Conservation (phyloP, 2,888 invertebrate genomes). For the Yponomeuta malinellus region DNA sequence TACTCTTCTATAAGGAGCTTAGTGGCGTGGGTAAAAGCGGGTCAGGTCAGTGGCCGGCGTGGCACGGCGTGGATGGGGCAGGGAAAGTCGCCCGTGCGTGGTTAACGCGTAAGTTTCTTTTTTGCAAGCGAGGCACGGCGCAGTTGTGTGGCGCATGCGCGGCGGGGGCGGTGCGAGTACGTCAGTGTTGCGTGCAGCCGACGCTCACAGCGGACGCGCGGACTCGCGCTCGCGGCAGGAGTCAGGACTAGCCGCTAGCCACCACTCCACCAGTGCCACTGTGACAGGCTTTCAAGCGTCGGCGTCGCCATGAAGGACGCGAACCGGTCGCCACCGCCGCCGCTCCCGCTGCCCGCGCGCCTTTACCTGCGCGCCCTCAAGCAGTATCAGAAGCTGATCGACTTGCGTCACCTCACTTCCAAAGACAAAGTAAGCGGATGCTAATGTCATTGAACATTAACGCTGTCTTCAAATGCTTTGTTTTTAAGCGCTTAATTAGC, state of each 20-base stretch:
- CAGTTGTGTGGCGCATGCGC: constrained; percentile 45
- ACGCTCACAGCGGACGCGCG: constrained; percentile 74
- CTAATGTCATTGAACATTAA: neutral
- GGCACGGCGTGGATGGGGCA: constrained; percentile 25
- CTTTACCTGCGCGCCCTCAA: constrained; percentile 77
- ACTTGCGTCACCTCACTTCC: constrained; percentile 70
- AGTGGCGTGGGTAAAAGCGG: constrained; percentile 51
- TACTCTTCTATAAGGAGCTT: constrained; percentile 9
- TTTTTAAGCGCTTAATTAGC: neutral
- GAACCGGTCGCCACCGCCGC: constrained; percentile 55
- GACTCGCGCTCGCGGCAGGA: constrained; percentile 20
- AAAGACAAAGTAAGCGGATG: constrained; percentile 68
- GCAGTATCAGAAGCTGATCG: constrained; percentile 78
- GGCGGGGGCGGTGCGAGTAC: constrained; percentile 44
- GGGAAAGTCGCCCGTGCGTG: constrained; percentile 62
- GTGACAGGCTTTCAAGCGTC: neutral
- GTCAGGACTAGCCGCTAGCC: neutral
- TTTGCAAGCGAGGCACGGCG: constrained; percentile 48
- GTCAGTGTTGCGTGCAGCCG: constrained; percentile 65
- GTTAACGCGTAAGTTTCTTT: constrained; percentile 52
- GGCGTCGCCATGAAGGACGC: constrained; percentile 25
- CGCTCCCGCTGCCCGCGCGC: constrained; percentile 59
- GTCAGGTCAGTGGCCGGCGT: constrained; percentile 51
- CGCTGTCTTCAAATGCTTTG: constrained; percentile 7
- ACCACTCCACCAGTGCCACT: neutral